Conservation (phyloP, 2,113 vertebrate genomes). For the Phyllostomus hastatus region DNA sequence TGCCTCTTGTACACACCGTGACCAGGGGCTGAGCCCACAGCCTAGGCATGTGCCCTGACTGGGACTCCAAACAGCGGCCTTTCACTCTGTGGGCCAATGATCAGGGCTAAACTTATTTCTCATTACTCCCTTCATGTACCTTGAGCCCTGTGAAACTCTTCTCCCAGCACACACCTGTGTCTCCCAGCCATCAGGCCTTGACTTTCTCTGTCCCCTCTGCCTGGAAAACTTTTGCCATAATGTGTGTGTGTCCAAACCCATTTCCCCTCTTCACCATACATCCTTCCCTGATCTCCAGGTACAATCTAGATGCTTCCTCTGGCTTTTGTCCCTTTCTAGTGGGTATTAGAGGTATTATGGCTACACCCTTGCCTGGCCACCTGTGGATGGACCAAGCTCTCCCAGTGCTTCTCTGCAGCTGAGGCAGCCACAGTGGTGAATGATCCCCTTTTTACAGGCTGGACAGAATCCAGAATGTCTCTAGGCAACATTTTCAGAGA, state of each 20-base stretch:
- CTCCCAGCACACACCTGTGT: not conserved
- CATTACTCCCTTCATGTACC: not conserved
- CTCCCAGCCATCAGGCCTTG: not conserved
- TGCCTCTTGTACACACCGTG: too few species aligned
- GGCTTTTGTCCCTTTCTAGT: not conserved
- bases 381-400: not conserved
- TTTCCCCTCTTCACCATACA: not conserved
- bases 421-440: not conserved
- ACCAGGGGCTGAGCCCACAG: too few species aligned
- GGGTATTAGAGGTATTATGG: not conserved
- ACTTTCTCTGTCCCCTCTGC: not conserved
- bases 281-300: not conserved
- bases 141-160: not conserved
- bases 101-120: not conserved
- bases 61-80: too few species aligned
- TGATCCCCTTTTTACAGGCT: not conserved
- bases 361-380: not conserved
- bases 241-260: not conserved
- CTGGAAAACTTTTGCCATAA: not conserved
- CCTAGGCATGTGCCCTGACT: too few species aligned
- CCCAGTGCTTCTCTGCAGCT: not conserved
- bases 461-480: slow-evolving; percentile 37
- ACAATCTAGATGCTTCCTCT: not conserved
- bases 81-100: too few species aligned
- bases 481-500: slow-evolving; percentile 19